Evolutionary conservation across 2,888 invertebrate genomes (phyloP).

Genomic region (Phorcus lineatus): DNA sequence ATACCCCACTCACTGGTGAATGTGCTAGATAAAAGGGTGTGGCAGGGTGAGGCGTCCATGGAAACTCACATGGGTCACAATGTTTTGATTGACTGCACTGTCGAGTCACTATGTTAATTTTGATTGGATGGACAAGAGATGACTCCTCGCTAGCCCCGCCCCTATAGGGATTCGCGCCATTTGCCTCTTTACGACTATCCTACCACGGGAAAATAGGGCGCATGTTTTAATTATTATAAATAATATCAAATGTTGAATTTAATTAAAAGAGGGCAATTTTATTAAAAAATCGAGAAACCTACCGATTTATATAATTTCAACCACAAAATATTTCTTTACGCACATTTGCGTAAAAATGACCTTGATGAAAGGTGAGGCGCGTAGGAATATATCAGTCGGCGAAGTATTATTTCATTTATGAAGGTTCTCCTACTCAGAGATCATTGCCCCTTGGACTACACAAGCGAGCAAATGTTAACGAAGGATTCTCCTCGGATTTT

Average conservation of each 20-base stretch:
- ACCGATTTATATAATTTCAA: background rate
- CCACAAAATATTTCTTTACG: background rate
- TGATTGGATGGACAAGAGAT: background rate
- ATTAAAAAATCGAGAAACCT: background rate
- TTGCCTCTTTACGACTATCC: background rate
- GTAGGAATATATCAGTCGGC: constrained; percentile 11
- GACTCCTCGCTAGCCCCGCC: constrained; percentile 3
- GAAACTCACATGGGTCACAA: background rate
- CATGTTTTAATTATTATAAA: constrained; percentile 7
- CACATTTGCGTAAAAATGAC: constrained; percentile 48
- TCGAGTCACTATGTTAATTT: background rate
- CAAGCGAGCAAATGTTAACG: constrained; percentile 19
- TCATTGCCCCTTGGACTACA: constrained; percentile 20
- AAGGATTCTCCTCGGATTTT: constrained; percentile 22
- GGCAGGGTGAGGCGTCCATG: background rate
- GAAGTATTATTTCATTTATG: constrained; percentile 24
- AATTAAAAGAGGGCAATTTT: background rate
- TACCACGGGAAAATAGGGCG: background rate
- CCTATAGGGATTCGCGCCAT: constrained; percentile 21
- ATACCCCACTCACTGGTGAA: too few relatives aligned
- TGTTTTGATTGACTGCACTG: constrained; percentile 12
- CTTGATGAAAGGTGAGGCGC: constrained; percentile 40
- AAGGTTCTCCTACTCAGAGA: background rate
- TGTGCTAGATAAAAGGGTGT: background rate
- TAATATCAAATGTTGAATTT: background rate